These are phyloP conservation scores for Papilio helenus DNA, from an alignment of 1,140 invertebrate genomes.

Conservation along the genomic window DNA sequence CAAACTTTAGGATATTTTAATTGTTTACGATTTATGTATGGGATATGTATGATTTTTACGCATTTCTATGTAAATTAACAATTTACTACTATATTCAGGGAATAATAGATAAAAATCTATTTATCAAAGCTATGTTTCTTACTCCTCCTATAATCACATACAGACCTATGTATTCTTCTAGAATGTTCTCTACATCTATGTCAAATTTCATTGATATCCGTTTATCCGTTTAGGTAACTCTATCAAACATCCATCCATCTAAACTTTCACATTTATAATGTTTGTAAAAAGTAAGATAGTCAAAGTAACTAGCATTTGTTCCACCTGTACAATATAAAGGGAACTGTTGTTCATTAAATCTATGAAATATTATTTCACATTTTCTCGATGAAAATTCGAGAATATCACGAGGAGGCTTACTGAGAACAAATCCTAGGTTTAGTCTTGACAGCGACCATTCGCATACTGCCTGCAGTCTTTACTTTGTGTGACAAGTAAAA, in stretches of 20 bases:
- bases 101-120: not conserved
- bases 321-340: not conserved
- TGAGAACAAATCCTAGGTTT: slow-evolving; percentile 31
- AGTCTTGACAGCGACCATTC: slow-evolving; percentile 27
- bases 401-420: slow-evolving; percentile 7
- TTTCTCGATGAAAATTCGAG: slow-evolving; percentile 2
- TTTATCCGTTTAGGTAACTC: no score
- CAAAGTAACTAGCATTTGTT: not conserved
- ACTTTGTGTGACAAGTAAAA: not conserved
- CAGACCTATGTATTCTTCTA: no score
- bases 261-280: no score
- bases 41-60: not conserved
- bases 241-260: no score
- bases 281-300: not conserved
- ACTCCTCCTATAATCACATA: no score
- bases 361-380: slow-evolving; percentile 1
- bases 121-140: not conserved
- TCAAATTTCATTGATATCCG: no score
- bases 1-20: not conserved
- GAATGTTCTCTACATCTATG: no score
- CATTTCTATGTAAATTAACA: not conserved
- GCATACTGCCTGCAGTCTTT: slow-evolving; percentile 13
- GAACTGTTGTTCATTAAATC: slow-evolving; percentile 3
- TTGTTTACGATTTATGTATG: not conserved
- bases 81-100: not conserved